phyloP scores from a whole-genome alignment of 2,113 vertebrate genomes.

The Barnardius zonarius region DNA sequence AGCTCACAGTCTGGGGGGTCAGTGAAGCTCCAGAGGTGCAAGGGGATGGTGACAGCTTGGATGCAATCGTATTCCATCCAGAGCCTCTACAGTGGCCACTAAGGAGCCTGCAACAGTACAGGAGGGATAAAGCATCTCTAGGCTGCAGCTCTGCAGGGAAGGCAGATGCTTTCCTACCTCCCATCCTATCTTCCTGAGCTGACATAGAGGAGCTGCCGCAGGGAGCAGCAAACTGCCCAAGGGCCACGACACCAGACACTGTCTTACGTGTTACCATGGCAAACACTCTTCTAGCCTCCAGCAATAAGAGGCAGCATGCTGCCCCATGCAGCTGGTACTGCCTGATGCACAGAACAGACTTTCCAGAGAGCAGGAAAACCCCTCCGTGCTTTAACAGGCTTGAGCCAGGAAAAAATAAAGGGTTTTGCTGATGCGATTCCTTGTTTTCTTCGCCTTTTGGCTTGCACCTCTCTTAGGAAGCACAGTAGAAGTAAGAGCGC shows the following conservation, averaged over 20 bases:
- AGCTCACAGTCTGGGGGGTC: neutral
- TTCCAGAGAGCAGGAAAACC: slow-evolving; percentile 21
- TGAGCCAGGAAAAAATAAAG: slow-evolving; percentile 39
- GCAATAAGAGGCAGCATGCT: neutral
- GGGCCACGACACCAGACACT: neutral
- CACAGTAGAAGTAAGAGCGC: neutral
- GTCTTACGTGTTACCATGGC: neutral
- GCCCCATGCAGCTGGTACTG: neutral
- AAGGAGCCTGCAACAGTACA: neutral
- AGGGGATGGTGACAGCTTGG: neutral
- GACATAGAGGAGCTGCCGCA: neutral
- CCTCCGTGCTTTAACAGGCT: neutral
- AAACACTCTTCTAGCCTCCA: neutral
- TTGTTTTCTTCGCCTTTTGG: neutral
- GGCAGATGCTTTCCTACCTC: neutral
- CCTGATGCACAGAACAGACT: neutral
- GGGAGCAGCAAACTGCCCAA: neutral
- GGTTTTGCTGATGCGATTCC: neutral
- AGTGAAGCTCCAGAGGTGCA: neutral
- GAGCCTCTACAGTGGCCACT: neutral
- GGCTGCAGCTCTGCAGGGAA: neutral
- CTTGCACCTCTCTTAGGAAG: neutral
- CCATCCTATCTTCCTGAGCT: neutral
- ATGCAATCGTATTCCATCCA: neutral
- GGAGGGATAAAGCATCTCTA: neutral